Percentiles rank a stretch among this genome's conserved stretches.
phyloP scores from a whole-genome alignment of 2,888 invertebrate genomes.

The Phymatocera aterrima region DNA sequence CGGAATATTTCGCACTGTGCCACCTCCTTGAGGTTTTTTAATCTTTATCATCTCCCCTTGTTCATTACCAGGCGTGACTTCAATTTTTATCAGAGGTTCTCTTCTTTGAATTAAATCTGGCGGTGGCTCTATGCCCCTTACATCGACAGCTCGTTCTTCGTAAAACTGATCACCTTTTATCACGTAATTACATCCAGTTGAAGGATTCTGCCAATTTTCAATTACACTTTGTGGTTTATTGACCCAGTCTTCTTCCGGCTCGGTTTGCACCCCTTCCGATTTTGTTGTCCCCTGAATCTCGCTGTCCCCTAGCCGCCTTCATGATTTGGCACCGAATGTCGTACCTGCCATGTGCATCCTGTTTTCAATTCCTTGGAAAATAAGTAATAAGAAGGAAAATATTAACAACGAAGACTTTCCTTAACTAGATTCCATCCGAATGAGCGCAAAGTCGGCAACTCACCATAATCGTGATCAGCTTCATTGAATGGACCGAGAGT shows the following conservation, averaged over 20 bases:
- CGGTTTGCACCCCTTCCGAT: constrained; percentile 31
- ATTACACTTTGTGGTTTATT: constrained; percentile 61
- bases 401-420: too few relatives aligned
- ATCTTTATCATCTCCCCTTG: constrained; percentile 8
- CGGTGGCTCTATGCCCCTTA: constrained; percentile 53
- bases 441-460: constrained; percentile 3
- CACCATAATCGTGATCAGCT: constrained; percentile 68
- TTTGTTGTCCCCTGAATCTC: constrained; percentile 54
- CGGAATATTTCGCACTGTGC: constrained; percentile 63
- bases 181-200: constrained; percentile 50
- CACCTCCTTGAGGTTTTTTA: constrained; percentile 48
- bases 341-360: constrained; percentile 67
- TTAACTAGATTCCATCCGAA: neutral
- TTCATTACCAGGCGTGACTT: neutral
- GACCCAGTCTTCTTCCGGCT: constrained; percentile 47
- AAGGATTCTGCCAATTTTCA: constrained; percentile 65
- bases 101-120: constrained; percentile 36
- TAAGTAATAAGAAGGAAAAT: neutral
- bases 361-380: constrained; percentile 64
- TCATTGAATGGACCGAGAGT: constrained; percentile 69
- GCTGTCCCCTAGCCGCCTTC: constrained; percentile 73
- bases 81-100: neutral
- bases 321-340: constrained; percentile 70
- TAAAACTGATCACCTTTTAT: constrained; percentile 61
- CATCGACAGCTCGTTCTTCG: constrained; percentile 67